Evolutionary conservation across 2,113 vertebrate species (phyloP), one percentile per base, ranked within the genome.

Genomic region (Brachyhypopomus occidentalis): DNA sequence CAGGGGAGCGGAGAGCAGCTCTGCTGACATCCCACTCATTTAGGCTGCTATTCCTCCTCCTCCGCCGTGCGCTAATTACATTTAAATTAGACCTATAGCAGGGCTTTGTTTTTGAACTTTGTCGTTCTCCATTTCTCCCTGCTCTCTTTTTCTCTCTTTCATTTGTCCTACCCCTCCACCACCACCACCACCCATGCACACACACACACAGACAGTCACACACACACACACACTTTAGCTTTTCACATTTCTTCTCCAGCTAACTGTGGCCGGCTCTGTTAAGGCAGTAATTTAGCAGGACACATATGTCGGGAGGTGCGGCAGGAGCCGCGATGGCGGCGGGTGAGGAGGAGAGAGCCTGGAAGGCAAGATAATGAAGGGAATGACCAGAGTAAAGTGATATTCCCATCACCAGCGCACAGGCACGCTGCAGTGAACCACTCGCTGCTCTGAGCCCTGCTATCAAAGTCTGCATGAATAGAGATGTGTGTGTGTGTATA

Each of bases 11-110:
- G 86, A 86, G 81, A 63, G 84, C 87, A 87, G 87, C 87, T 90
- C 84, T 73, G 83, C 87, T 88, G 90, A 91, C 90, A 90, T 89
- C 89, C 89, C 84, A 89, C 91, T 93, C 88, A 89, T 90, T 93
- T 88, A 89, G 88, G 88, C 72, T 72, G 83, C 87, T 83, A 85
- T 90, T 92, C 92, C 89, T 88, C 72, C 71, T 78, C 79, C 84
- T 89, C 80, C 89, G 89, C 87, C 75, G 79, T 88, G 87, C 80
- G 85, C 87, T 92, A 93, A 93, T 92, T 92, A 91, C 89, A 90
- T 92, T 91, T 92, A 92, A 92, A 92, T 91, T 83, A 92, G 91
- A 82, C 85, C 86, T 86, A 89, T 72, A 82, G 81, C 77, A 38
- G 76, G 70, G 79, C 64, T 88, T 89, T 85, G 85, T 86, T 87